A percentile compares a stretch with the other conserved stretches of the same genome.
Conservation (phyloP, 1,140 invertebrate species). For the Eueides isabella region DNA sequence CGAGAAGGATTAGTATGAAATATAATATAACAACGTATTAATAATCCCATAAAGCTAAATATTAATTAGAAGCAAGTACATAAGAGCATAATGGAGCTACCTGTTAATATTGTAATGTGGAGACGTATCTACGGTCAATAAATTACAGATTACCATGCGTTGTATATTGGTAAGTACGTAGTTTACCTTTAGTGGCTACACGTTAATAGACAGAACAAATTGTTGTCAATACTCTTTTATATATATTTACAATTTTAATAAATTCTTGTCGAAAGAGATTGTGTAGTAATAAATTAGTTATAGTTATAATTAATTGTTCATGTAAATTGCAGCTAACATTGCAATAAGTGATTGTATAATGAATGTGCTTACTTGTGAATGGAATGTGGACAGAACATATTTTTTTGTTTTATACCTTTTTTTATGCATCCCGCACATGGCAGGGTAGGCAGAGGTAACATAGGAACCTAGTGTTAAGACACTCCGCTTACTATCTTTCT, state of each 20-base stretch:
- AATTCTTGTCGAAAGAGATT: neutral
- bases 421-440: too few species aligned
- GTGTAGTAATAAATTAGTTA: constrained; percentile 22
- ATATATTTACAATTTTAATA: neutral
- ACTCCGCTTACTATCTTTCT: too few species aligned
- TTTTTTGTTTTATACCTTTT: neutral
- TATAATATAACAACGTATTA: neutral
- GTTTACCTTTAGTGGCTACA: too few species aligned
- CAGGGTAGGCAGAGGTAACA: too few species aligned
- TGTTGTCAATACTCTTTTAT: too few species aligned
- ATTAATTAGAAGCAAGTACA: neutral
- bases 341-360: constrained; percentile 16
- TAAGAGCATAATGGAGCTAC: neutral
- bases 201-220: too few species aligned
- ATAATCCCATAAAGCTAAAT: neutral
- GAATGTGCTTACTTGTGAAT: neutral
- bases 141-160: neutral
- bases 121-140: neutral
- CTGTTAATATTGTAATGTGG: neutral
- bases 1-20: constrained; percentile 2
- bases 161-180: neutral
- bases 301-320: constrained; percentile 24
- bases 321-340: constrained; percentile 19
- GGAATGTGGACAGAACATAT: constrained; percentile 2
- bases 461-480: too few species aligned